These are phyloP conservation scores for Capitella teleta DNA, from an alignment of 1,140 invertebrate genomes.

Conservation along the genomic window DNA sequence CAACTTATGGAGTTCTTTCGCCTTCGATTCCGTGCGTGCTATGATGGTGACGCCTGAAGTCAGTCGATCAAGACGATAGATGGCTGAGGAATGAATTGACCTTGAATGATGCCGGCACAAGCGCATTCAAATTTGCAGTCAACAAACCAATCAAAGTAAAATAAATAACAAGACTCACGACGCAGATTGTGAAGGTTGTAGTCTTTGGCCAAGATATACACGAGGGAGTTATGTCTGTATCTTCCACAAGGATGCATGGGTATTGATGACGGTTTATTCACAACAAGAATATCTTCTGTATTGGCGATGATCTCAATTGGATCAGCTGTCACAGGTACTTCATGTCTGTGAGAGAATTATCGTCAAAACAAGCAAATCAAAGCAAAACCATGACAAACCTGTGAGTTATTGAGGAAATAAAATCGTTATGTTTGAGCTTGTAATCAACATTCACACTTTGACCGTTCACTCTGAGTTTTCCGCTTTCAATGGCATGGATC, in stretches of 20 bases:
- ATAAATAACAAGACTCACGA: too few relatives aligned
- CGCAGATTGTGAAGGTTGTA: slow-evolving; percentile 84
- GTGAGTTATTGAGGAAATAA: slow-evolving; percentile 25
- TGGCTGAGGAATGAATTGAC: slow-evolving; percentile 20
- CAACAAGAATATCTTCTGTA: slow-evolving; percentile 94
- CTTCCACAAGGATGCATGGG: slow-evolving; percentile 95
- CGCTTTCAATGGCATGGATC: slow-evolving; percentile 77
- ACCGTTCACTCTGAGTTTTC: slow-evolving; percentile 88
- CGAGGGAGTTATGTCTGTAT: slow-evolving; percentile 90
- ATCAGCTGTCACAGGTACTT: slow-evolving; percentile 88
- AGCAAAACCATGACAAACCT: not conserved
- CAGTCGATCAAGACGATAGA: slow-evolving; percentile 62
- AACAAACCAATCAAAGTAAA: too few relatives aligned
- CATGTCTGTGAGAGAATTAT: slow-evolving; percentile 82
- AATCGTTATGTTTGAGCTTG: slow-evolving; percentile 83
- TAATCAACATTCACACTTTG: slow-evolving; percentile 82
- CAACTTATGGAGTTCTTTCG: slow-evolving; percentile 44
- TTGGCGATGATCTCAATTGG: slow-evolving; percentile 90
- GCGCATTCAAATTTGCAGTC: too few relatives aligned
- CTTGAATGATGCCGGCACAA: not conserved
- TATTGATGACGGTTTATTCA: slow-evolving; percentile 99
- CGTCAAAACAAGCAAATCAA: not conserved
- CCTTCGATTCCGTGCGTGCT: slow-evolving; percentile 56
- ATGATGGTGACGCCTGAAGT: slow-evolving; percentile 90
- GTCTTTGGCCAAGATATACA: slow-evolving; percentile 93